Percentiles rank a stretch among this genome's conserved stretches.
phyloP scores from a whole-genome alignment of 2,797 vertebrate genomes.

The Halcyon leucocephala region DNA sequence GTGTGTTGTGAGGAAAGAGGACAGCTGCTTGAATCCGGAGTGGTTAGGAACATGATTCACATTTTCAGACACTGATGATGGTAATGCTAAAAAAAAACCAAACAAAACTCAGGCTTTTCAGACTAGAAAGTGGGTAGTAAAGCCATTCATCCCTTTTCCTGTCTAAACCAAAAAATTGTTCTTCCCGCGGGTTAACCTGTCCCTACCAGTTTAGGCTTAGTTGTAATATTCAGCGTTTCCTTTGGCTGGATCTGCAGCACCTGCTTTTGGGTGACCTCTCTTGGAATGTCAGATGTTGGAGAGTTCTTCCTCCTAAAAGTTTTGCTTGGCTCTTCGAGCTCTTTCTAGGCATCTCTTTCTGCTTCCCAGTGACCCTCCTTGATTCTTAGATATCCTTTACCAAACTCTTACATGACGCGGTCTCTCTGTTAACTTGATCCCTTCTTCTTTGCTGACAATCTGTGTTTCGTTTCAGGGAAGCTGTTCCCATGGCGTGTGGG shows the following conservation, averaged over 20 bases:
- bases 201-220: not conserved
- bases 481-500: conserved; percentile 81
- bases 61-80: not conserved
- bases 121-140: not conserved
- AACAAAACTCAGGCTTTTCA: not conserved
- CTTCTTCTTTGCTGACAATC: conserved; percentile 19
- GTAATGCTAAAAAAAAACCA: not conserved
- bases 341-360: not conserved
- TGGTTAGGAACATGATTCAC: not conserved
- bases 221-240: not conserved
- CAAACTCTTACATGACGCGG: not conserved
- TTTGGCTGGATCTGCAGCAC: not conserved
- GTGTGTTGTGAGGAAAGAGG: not conserved
- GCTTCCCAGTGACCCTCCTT: not conserved
- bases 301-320: not conserved
- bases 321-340: not conserved
- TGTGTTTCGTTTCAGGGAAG: conserved; percentile 68
- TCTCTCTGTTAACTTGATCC: not conserved
- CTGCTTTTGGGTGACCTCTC: not conserved
- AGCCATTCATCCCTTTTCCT: not conserved
- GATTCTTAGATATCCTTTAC: not conserved
- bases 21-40: not conserved
- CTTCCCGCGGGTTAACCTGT: not conserved
- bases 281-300: not conserved
- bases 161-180: not conserved